These are phyloP conservation scores for Volucella bombylans DNA, from an alignment of 2,888 invertebrate species.

Conservation along the genomic window DNA sequence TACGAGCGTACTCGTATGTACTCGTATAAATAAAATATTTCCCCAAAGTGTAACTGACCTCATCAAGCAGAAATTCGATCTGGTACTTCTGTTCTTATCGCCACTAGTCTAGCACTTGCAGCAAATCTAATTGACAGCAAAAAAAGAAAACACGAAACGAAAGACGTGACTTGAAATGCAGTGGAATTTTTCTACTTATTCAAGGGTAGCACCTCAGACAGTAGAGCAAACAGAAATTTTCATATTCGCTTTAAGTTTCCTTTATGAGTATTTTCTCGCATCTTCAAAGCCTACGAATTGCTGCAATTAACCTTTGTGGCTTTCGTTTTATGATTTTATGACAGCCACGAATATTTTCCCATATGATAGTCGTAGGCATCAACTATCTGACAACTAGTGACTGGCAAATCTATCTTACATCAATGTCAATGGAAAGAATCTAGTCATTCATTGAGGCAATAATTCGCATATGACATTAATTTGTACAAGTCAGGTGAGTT, in stretches of 20 bases:
- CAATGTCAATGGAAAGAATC: too few relatives aligned
- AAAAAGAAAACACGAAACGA: slow-evolving; percentile 1
- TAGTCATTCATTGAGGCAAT: neutral
- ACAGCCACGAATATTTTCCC: neutral
- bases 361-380: too few relatives aligned
- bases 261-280: neutral
- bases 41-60: slow-evolving; percentile 34
- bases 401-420: too few relatives aligned
- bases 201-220: slow-evolving; percentile 30
- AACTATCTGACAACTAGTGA: neutral
- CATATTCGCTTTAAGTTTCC: neutral
- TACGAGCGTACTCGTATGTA: too few relatives aligned
- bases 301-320: neutral
- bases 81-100: slow-evolving; percentile 16
- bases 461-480: neutral
- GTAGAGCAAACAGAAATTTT: slow-evolving; percentile 10
- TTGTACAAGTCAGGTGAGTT: neutral
- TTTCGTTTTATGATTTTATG: slow-evolving; percentile 17
- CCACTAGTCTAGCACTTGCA: slow-evolving; percentile 2
- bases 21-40: neutral
- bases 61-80: slow-evolving; percentile 8
- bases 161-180: slow-evolving; percentile 19
- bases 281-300: slow-evolving; percentile 22
- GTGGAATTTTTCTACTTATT: slow-evolving; percentile 16
- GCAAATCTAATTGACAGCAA: slow-evolving; percentile 11